Evolutionary conservation across 1,140 invertebrate species (phyloP), one percentile per base, ranked within the genome.

Genomic region (Nephotettix cincticeps): DNA sequence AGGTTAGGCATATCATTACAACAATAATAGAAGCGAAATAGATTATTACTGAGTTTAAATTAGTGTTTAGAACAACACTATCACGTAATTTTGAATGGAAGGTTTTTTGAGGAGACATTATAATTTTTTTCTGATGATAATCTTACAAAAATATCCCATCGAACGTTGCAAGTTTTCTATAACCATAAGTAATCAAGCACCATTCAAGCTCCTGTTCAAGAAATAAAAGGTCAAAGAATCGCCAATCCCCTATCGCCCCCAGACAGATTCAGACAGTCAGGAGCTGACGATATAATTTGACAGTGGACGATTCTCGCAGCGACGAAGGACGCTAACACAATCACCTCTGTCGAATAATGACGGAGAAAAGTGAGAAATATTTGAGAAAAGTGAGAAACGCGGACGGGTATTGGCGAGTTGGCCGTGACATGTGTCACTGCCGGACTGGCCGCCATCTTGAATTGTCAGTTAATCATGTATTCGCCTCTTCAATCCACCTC

Each of bases 401-500:
- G 14, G 21, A 23, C 13, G 47, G 56, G 23, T 61, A 61, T 61
- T 61, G 56, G 56, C 56, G 56, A 51, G 56, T 14, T 61, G 56
- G 27, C 3, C 6, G 13, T 28, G 56, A 27, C 56, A 61, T 25
- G 25, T 61, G 56, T 27, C 56, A 61, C 6, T 27, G 56, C 23
- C 13, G 56, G 23, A 13, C 56, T 61, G 47, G 47, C 27, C 56
- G 56, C 56, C 56, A 61, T 61, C 56, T 61, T 61, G 56, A 28
- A 61, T 61, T 61, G 56, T 61, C 56, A 61, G 56, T 61, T 61
- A 61, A 61, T 61, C 56, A 61, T 61, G 56, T 61, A 61, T 61
- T 61, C 56, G 23, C 56, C 56, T 61, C 56, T 61, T 61, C 56
- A 61, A 61, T 61, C 56, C 47, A 4, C 14, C 47, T 51, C 47